Conservation (phyloP, 2,113 vertebrate genomes). For the Hemiscyllium ocellatum region DNA sequence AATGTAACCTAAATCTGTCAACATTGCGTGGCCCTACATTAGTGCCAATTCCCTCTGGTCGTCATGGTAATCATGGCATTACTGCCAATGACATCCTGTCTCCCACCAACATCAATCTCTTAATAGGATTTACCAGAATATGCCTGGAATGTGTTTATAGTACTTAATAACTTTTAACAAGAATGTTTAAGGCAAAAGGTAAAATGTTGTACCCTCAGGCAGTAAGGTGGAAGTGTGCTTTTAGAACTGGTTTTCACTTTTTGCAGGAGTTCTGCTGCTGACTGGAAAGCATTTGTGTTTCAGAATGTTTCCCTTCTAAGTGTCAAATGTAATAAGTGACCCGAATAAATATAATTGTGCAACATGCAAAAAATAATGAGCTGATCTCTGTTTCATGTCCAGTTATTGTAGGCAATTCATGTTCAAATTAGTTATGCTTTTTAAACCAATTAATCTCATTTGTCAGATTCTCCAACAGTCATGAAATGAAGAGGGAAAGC, state of each 20-base stretch:
- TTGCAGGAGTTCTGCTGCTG: background rate
- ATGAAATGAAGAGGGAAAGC: background rate
- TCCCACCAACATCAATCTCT: background rate
- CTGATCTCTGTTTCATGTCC: background rate
- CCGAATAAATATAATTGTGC: background rate
- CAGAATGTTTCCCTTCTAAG: background rate
- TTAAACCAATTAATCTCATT: slow-evolving; percentile 19
- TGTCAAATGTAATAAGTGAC: slow-evolving; percentile 8
- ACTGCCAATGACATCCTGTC: background rate
- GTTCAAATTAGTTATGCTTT: slow-evolving; percentile 19
- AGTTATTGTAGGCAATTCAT: background rate
- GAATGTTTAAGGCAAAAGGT: background rate
- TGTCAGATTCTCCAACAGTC: background rate
- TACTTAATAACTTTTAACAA: background rate
- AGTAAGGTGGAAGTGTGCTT: background rate
- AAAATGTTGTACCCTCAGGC: background rate
- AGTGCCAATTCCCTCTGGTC: background rate
- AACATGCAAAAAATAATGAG: background rate
- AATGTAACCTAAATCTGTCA: background rate
- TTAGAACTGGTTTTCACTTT: background rate
- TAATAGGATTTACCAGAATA: background rate
- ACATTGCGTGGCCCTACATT: background rate
- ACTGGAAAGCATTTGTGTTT: background rate
- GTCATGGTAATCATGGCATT: background rate
- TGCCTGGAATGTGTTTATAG: background rate